Conservation (phyloP, 2,888 invertebrate species). For the Mythimna impura region DNA sequence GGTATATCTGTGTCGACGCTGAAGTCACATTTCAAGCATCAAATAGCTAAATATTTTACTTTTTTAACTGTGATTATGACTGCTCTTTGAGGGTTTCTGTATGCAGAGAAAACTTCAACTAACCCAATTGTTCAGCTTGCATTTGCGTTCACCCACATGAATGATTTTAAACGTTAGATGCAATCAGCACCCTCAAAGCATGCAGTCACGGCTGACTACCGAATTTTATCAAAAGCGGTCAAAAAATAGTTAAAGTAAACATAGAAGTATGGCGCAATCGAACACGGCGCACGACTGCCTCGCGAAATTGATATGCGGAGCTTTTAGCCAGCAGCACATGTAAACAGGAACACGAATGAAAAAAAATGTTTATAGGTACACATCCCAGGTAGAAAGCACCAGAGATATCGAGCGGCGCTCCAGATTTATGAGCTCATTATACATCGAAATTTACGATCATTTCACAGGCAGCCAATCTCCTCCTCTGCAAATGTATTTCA, state of each 20-base stretch:
- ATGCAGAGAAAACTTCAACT: not conserved
- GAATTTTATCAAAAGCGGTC: constrained; percentile 33
- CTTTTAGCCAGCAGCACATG: constrained; percentile 47
- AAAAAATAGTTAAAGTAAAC: constrained; percentile 38
- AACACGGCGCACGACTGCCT: constrained; percentile 25
- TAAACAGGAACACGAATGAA: constrained; percentile 51
- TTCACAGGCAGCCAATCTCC: constrained; percentile 61
- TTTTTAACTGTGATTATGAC: not conserved
- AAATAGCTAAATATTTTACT: too few species aligned
- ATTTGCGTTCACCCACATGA: not conserved
- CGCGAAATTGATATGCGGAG: constrained; percentile 45
- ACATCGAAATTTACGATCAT: constrained; percentile 65
- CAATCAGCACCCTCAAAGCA: constrained; percentile 1
- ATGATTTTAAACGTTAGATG: not conserved
- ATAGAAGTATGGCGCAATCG: constrained; percentile 21
- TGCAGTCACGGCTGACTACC: constrained; percentile 6
- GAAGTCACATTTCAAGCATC: too few species aligned
- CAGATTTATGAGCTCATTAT: constrained; percentile 64
- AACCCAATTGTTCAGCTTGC: not conserved
- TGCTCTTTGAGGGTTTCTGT: constrained; percentile 7
- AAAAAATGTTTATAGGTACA: constrained; percentile 50
- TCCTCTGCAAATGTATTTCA: constrained; percentile 55
- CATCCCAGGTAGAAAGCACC: constrained; percentile 48
- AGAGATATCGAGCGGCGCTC: constrained; percentile 54
- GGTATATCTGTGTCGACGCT: not conserved